Evolutionary conservation across 2,797 vertebrate genomes (phyloP).

Genomic region (Gymnoscopelus braueri): DNA sequence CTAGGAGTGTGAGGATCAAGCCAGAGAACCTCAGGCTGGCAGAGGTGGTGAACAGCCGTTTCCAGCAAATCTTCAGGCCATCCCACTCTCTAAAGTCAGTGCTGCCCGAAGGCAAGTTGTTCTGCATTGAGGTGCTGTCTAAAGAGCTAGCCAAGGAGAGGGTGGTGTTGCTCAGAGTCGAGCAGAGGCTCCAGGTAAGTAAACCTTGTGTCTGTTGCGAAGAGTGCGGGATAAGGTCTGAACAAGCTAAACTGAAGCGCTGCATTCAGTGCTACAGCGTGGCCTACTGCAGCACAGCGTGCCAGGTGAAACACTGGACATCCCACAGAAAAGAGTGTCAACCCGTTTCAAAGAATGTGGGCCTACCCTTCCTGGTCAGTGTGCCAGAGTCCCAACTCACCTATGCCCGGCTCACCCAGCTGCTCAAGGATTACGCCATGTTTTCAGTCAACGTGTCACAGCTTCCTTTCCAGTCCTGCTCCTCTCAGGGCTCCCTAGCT

Average conservation of each 20-base stretch:
- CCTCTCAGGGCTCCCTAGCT: slow-evolving; percentile 78
- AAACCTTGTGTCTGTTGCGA: slow-evolving; percentile 90
- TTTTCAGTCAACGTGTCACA: slow-evolving; percentile 98
- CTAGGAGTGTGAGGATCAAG: slow-evolving; percentile 89
- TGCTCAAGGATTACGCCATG: slow-evolving; percentile 94
- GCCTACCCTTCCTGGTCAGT: slow-evolving; percentile 94
- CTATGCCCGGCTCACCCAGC: slow-evolving; percentile 89
- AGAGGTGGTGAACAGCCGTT: slow-evolving; percentile 93
- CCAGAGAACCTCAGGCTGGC: slow-evolving; percentile 91
- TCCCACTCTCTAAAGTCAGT: slow-evolving; percentile 91
- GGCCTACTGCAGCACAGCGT: slow-evolving; percentile 96
- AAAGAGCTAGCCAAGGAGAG: slow-evolving; percentile 94
- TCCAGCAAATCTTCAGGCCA: slow-evolving; percentile 89
- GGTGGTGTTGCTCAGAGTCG: slow-evolving; percentile 90
- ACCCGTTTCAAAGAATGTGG: slow-evolving; percentile 89
- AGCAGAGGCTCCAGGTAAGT: slow-evolving; percentile 93
- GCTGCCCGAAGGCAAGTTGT: slow-evolving; percentile 87
- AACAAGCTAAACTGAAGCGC: slow-evolving; percentile 94
- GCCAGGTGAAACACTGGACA: slow-evolving; percentile 97
- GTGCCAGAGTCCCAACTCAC: slow-evolving; percentile 93
- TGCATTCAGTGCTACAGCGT: slow-evolving; percentile 98
- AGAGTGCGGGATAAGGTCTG: slow-evolving; percentile 91
- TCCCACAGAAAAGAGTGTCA: slow-evolving; percentile 91
- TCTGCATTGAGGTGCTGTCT: slow-evolving; percentile 96
- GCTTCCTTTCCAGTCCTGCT: slow-evolving; percentile 90